These are phyloP conservation scores for Heliconius sara DNA, from an alignment of 2,888 invertebrate genomes.

Conservation along the genomic window DNA sequence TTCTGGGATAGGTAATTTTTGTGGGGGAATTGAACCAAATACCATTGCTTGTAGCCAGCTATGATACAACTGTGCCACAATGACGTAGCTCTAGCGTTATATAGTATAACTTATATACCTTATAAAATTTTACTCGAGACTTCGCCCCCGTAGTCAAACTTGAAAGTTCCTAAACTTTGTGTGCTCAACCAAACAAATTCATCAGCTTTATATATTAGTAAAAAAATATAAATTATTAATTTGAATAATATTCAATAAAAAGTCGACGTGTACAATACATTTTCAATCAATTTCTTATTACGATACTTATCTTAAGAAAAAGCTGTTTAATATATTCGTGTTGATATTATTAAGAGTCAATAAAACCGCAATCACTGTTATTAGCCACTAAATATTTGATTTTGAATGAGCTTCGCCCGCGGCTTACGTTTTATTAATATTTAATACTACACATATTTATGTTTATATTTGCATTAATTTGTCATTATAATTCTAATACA, in stretches of 20 bases:
- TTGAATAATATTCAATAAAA: constrained; percentile 1
- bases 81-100: no score
- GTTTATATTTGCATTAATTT: constrained; percentile 52
- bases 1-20: no score
- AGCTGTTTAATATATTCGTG: constrained; percentile 22
- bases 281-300: background rate
- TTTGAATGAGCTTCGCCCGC: constrained; percentile 45
- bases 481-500: constrained; percentile 51
- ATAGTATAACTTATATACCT: no score
- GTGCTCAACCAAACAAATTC: no score
- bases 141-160: no score
- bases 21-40: no score
- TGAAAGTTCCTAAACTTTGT: no score
- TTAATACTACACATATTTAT: constrained; percentile 47
- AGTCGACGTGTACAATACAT: background rate
- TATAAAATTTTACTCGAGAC: no score
- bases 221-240: background rate
- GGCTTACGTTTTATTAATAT: constrained; percentile 46
- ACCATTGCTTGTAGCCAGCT: no score
- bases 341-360: constrained; percentile 40
- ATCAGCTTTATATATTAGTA: background rate
- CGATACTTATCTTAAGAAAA: constrained; percentile 8
- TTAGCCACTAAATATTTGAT: constrained; percentile 44
- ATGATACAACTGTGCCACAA: no score
- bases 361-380: constrained; percentile 45